phyloP scores from a whole-genome alignment of 2,113 vertebrate species.

The Microcebus murinus region DNA sequence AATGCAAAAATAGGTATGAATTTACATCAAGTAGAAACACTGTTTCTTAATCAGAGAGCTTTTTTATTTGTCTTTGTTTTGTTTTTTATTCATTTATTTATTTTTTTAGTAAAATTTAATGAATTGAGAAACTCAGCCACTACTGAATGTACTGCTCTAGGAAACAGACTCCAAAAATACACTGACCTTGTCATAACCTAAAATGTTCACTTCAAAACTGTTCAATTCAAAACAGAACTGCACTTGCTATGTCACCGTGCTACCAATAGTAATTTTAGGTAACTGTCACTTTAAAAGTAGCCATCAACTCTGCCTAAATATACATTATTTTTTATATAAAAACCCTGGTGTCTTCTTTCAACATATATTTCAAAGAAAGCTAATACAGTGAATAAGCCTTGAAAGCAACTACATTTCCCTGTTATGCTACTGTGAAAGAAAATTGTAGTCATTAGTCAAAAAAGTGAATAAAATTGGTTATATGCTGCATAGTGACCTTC shows the following conservation, averaged over 20 bases:
- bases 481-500: slow-evolving; percentile 67
- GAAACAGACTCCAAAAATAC: slow-evolving; percentile 44
- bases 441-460: slow-evolving; percentile 81
- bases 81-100: not conserved
- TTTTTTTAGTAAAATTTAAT: not conserved
- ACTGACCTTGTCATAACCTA: slow-evolving; percentile 52
- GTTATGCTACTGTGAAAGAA: slow-evolving; percentile 69
- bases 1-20: not conserved
- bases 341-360: slow-evolving; percentile 72
- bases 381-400: slow-evolving; percentile 69
- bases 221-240: slow-evolving; percentile 38
- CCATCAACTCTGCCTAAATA: slow-evolving; percentile 68
- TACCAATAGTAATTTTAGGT: slow-evolving; percentile 58
- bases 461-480: slow-evolving; percentile 78
- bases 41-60: not conserved
- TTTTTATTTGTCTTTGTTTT: not conserved
- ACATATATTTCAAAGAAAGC: slow-evolving; percentile 63
- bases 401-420: slow-evolving; percentile 69
- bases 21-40: not conserved
- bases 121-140: not conserved
- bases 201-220: slow-evolving; percentile 43
- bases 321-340: slow-evolving; percentile 76
- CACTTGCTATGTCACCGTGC: not conserved
- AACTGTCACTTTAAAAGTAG: slow-evolving; percentile 73
- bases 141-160: not conserved